Conservation (phyloP, 2,797 vertebrate genomes). For the Allobates femoralis region DNA sequence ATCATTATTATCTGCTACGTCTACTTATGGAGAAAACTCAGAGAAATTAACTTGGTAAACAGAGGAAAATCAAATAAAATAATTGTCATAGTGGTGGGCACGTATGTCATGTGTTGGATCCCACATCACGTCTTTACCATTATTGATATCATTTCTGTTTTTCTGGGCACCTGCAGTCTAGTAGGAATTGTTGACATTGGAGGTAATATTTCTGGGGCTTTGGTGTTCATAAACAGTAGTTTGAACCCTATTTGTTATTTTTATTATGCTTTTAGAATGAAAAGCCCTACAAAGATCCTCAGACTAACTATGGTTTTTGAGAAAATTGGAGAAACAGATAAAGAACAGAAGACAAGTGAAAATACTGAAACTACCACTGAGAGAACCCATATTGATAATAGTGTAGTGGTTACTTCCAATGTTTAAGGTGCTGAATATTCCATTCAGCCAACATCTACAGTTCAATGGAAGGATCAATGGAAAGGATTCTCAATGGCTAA, state of each 20-base stretch:
- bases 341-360: not conserved
- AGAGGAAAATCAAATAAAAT: slow-evolving; percentile 5
- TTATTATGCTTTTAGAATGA: not conserved
- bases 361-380: not conserved
- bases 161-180: not conserved
- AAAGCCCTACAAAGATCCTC: not conserved
- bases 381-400: not conserved
- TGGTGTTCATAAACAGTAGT: slow-evolving; percentile 5
- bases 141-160: not conserved
- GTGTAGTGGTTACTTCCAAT: not conserved
- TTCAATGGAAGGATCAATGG: too few relatives aligned
- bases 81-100: not conserved
- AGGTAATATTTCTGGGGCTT: not conserved
- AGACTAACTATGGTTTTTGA: not conserved
- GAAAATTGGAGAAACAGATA: not conserved
- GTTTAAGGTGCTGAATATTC: not conserved
- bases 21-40: slow-evolving; percentile 13
- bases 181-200: not conserved
- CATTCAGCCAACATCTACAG: too few relatives aligned
- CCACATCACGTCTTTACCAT: not conserved
- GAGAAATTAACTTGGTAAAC: not conserved
- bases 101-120: not conserved
- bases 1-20: not conserved
- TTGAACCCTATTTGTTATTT: slow-evolving; percentile 16
- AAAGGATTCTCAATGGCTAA: too few relatives aligned